phyloP scores from a whole-genome alignment of 2,888 invertebrate genomes.

The Mayetiola destructor region DNA sequence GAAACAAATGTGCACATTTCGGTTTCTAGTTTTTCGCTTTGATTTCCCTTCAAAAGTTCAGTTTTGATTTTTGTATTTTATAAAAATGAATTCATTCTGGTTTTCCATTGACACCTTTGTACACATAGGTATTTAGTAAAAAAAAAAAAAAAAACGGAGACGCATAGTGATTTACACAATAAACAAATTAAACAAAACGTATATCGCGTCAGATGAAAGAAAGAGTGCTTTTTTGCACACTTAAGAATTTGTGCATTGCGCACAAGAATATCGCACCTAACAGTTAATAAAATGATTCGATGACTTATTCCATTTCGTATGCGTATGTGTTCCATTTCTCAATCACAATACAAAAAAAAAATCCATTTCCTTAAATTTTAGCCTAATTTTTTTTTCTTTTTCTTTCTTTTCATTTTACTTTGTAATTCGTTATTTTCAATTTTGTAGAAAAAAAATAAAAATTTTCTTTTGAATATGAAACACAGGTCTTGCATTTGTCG shows the following conservation, averaged over 20 bases:
- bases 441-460: no score
- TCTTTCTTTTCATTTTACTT: not conserved
- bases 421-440: not conserved
- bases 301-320: constrained; percentile 4
- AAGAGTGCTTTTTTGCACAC: no score
- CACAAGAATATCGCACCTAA: no score
- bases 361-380: not conserved
- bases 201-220: no score
- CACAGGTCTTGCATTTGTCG: no score
- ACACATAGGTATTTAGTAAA: constrained; percentile 10
- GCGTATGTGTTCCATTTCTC: not conserved
- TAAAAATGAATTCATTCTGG: not conserved
- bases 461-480: no score
- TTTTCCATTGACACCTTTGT: not conserved
- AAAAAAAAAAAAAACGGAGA: constrained; percentile 5
- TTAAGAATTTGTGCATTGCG: no score
- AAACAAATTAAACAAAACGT: no score
- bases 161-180: not conserved
- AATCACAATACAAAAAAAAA: not conserved
- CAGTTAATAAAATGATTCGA: constrained; percentile 7
- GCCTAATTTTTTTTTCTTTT: not conserved
- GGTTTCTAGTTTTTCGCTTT: no score
- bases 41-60: no score
- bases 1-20: no score
- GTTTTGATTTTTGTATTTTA: no score